Evolutionary conservation across 2,113 vertebrate species (phyloP), one percentile per base, ranked within the genome.

Genomic region (Diphyllodes magnificus): DNA sequence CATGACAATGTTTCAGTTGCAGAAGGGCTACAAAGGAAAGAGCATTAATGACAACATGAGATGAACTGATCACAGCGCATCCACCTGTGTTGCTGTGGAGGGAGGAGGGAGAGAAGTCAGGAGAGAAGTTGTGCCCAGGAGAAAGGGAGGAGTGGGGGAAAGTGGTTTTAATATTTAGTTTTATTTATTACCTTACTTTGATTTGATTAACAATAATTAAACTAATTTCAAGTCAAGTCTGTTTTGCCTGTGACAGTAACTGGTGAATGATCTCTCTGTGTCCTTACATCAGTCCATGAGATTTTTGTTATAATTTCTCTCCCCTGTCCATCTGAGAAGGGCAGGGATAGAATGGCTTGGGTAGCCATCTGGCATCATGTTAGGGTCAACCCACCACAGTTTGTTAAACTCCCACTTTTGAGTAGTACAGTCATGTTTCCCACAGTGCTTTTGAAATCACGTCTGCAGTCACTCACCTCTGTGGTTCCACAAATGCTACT

Each of bases 241-340:
- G 23, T 54, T 77, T 82, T n/a, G 3, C 9, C 18, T 0, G 0
- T 60, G n/a, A 27, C 4, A 6, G 9, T n/a, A 60, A 53, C 24
- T 37, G 17, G 6, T 42, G 19, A 70, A 31, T 59, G 27, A 70
- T 47, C 9, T 45, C 42, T 51, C 31, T 16, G 15, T 44, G 20
- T 42, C 5, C 15, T 42, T 33, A 24, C 28, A 18, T 50, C 19
- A 15, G 18, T 13, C 15, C 44, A 35, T 6, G 8, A 69, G 18
- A 23, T 6, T 25, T 70, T 47, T 42, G 8, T 8, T 61, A 15
- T 47, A 47, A 30, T 69, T 81, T 57, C 17, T 68, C 11, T 57
- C 3, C 7, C 16, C 8, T 47, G 25, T 37, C 39, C 35, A 59
- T 39, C 13, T 69, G 42, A 45, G 22, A 49, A 70, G 7, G 9